Evolutionary conservation across 2,888 invertebrate genomes (phyloP), one percentile per base, ranked within the genome.

Genomic region (Mythimna ferrago): DNA sequence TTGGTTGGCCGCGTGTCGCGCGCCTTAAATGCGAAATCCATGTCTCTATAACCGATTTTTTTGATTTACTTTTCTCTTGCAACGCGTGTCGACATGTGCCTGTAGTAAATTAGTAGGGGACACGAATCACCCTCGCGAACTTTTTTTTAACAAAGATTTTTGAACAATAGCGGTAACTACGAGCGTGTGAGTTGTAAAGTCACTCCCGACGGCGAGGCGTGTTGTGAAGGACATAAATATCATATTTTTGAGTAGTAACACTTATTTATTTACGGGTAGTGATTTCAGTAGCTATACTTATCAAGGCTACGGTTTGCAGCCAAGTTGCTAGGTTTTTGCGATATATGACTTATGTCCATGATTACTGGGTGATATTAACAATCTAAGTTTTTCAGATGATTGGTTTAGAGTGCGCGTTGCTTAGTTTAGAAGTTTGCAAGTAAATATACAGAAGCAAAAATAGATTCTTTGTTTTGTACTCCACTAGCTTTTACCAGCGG

Each of bases 11-110:
- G 88, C 90, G 92, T 93, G 94, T 87, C 92, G 78, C 80, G 66
- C 86, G 84, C 86, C 87, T 93, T 89, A 93, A 94, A 95, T 94
- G 94, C 91, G 91, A 95, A 94, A 95, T 87, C 92, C 92, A 88
- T 95, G 95, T 96, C 91, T 89, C 90, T 89, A 88, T 92, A 89
- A 91, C 91, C 68, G 77, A 85, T 89, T 91, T 94, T 94, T 94
- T 94, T 92, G 89, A 92, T 92, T 93, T 90, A 92, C 93, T 94
- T 93, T 94, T 93, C 87, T 94, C 90, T 89, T 83, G 82, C 86
- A 90, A 89, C 95, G 94, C 95, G 96, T 95, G 96, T 95, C 96
- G 94, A 94, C 96, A 95, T 95, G 95, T 94, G 96, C 95, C 91
- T 90, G 91, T 88, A 92, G 93, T 95, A 96, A 96, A 96, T 96